Conservation (phyloP, 2,888 invertebrate species). For the Phytoseiulus persimilis region DNA sequence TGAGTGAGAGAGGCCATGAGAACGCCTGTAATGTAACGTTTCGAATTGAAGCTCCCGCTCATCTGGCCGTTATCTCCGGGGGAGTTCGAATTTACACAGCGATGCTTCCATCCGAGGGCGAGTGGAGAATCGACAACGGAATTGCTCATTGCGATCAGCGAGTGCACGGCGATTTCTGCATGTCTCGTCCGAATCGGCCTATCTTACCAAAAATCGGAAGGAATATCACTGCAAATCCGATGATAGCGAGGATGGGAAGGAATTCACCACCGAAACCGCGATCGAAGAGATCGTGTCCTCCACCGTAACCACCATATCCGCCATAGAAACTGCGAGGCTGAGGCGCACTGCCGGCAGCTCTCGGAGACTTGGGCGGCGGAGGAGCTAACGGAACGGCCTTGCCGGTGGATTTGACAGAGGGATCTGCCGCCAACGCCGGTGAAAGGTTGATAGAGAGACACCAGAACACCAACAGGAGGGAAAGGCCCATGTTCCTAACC, state of each 20-base stretch:
- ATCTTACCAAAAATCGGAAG: slow-evolving; percentile 30
- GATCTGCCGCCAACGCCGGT: slow-evolving; percentile 9
- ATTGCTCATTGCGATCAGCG: too few species aligned
- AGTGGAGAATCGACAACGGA: too few species aligned
- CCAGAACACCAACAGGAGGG: slow-evolving; percentile 26
- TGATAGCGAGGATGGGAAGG: slow-evolving; percentile 9
- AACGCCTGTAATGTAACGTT: background rate
- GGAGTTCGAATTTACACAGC: too few species aligned
- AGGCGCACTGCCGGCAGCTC: slow-evolving; percentile 17
- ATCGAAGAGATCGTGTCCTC: slow-evolving; percentile 20
- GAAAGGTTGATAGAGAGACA: slow-evolving; percentile 26
- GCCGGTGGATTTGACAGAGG: background rate
- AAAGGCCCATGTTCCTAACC: slow-evolving; percentile 23
- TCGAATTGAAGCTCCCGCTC: too few species aligned
- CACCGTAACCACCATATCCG: slow-evolving; percentile 11
- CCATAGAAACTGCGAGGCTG: slow-evolving; percentile 31
- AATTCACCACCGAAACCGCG: slow-evolving; percentile 32
- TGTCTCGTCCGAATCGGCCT: too few species aligned
- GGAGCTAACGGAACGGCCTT: background rate
- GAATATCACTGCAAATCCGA: slow-evolving; percentile 24
- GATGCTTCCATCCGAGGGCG: too few species aligned
- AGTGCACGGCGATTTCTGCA: too few species aligned
- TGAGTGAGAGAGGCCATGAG: slow-evolving; percentile 27
- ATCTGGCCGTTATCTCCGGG: too few species aligned
- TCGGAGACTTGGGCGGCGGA: background rate